Evolutionary conservation across 1,140 invertebrate genomes (phyloP).

Genomic region (Thaumatotibia leucotreta): DNA sequence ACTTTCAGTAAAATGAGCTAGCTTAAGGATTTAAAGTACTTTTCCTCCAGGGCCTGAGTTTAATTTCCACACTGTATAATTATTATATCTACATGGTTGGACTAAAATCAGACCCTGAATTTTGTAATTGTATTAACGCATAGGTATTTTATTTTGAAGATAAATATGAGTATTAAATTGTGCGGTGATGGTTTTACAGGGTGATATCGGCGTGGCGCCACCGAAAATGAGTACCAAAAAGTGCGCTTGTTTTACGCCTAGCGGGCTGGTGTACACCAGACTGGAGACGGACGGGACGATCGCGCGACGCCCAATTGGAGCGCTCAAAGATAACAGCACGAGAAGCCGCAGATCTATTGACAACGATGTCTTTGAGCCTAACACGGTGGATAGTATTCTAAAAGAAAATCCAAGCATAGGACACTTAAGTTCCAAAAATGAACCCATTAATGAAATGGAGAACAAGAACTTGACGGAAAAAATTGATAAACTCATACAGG

Average conservation of each 20-base stretch:
- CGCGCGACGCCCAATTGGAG: constrained; percentile 51
- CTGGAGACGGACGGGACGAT: constrained; percentile 79
- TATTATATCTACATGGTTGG: too few relatives aligned
- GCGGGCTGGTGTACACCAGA: constrained; percentile 85
- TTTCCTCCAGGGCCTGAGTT: too few relatives aligned
- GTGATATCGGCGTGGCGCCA: constrained; percentile 29
- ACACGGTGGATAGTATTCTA: constrained; percentile 75
- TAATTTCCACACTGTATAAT: too few relatives aligned
- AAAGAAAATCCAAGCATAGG: constrained; percentile 70
- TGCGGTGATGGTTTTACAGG: too few relatives aligned
- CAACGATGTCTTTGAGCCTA: constrained; percentile 64
- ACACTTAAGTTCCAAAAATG: constrained; percentile 65
- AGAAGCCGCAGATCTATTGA: constrained; percentile 58
- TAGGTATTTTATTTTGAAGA: too few relatives aligned
- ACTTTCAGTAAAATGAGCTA: too few relatives aligned
- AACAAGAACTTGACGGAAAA: constrained; percentile 54
- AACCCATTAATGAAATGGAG: constrained; percentile 62
- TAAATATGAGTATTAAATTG: too few relatives aligned
- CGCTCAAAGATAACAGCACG: constrained; percentile 43
- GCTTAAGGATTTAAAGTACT: too few relatives aligned
- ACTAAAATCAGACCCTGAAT: too few relatives aligned
- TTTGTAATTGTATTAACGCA: too few relatives aligned
- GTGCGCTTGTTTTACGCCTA: constrained; percentile 88
- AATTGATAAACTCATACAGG: constrained; percentile 65
- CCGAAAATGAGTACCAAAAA: constrained; percentile 79